Conservation (phyloP, 2,888 invertebrate genomes). For the Parthenolecanium corni region DNA sequence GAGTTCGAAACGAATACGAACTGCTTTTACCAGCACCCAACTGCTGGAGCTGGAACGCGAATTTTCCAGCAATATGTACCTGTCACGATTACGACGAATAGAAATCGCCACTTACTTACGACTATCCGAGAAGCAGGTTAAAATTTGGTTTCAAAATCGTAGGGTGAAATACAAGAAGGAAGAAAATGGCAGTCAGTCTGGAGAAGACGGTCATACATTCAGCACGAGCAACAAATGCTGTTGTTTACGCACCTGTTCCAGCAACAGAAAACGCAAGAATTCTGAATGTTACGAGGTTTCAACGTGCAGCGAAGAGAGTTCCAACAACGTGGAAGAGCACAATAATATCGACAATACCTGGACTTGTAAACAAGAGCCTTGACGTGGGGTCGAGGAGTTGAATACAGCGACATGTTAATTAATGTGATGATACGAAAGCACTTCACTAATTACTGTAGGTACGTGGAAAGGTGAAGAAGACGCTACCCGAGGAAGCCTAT, state of each 20-base stretch:
- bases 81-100: conserved; percentile 75
- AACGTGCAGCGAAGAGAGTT: conserved; percentile 12
- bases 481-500: too few relatives aligned
- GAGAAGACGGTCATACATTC: not conserved
- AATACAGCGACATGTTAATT: too few relatives aligned
- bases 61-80: conserved; percentile 79
- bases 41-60: conserved; percentile 68
- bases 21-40: conserved; percentile 85
- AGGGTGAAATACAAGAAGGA: conserved; percentile 89
- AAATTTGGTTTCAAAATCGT: conserved; percentile 90
- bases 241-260: conserved; percentile 4
- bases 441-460: too few relatives aligned
- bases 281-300: conserved; percentile 6
- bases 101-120: conserved; percentile 83
- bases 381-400: too few relatives aligned
- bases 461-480: too few relatives aligned
- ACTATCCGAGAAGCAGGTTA: conserved; percentile 88
- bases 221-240: not conserved
- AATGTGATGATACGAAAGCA: too few relatives aligned
- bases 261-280: not conserved
- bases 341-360: not conserved
- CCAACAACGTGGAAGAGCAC: not conserved
- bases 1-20: conserved; percentile 77
- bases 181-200: conserved; percentile 39
- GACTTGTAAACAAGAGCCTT: too few relatives aligned